These are phyloP conservation scores for Xestia xanthographa DNA, from an alignment of 2,888 invertebrate genomes.

Conservation along the genomic window DNA sequence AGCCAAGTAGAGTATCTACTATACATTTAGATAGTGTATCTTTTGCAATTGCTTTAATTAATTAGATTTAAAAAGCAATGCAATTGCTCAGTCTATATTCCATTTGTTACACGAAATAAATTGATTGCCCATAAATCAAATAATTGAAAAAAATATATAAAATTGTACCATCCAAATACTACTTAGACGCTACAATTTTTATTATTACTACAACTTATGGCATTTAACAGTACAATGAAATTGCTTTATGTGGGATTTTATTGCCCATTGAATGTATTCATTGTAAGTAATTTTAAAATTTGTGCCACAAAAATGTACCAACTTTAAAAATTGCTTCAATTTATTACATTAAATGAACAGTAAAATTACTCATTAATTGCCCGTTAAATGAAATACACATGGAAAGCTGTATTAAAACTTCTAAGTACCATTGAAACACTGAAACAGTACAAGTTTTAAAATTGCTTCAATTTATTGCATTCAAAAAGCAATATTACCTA, in stretches of 20 bases:
- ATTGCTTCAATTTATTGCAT: neutral
- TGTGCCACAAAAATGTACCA: neutral
- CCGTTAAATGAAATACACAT: neutral
- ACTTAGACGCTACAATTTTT: conserved; percentile 1
- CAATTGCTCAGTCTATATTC: neutral
- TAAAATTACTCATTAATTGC: neutral
- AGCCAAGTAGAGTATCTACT: neutral
- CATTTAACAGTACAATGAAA: neutral
- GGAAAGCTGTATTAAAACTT: neutral
- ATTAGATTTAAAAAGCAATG: neutral
- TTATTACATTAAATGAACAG: neutral
- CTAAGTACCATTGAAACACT: neutral
- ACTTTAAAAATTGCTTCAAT: conserved; percentile 7
- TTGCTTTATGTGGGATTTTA: neutral
- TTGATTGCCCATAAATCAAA: neutral
- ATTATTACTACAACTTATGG: neutral
- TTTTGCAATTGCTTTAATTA: neutral
- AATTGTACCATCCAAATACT: neutral
- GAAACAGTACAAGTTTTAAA: neutral
- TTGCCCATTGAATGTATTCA: neutral
- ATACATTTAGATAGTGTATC: neutral
- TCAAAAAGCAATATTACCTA: neutral
- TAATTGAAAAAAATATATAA: neutral
- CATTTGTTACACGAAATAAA: neutral
- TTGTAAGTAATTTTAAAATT: neutral